phyloP scores from a whole-genome alignment of 2,797 vertebrate genomes.

The Clamator glandarius region DNA sequence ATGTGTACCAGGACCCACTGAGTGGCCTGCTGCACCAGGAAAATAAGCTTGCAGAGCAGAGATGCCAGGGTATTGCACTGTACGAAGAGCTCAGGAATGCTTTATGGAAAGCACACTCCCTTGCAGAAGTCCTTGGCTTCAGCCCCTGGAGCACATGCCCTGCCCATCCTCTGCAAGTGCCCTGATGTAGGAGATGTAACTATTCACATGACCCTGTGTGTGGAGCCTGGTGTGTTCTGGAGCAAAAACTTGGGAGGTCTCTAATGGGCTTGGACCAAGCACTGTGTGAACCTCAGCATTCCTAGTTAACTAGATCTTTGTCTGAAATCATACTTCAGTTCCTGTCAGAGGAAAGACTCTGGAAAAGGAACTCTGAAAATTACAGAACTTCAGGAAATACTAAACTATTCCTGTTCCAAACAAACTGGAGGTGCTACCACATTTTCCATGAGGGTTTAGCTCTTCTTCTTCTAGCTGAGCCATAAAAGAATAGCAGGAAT shows the following conservation, averaged over 20 bases:
- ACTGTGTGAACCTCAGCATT: background rate
- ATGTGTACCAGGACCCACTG: background rate
- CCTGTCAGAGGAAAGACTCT: background rate
- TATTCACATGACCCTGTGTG: background rate
- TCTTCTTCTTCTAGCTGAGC: background rate
- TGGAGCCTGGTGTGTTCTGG: background rate
- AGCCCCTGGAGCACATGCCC: background rate
- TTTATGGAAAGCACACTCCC: background rate
- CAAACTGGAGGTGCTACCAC: background rate
- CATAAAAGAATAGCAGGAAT: background rate
- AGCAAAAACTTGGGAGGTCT: constrained; percentile 65
- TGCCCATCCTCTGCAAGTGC: background rate
- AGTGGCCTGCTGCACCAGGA: background rate
- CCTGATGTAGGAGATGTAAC: background rate
- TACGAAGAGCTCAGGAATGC: background rate
- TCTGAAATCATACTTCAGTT: background rate
- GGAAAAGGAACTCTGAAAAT: background rate
- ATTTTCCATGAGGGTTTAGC: background rate
- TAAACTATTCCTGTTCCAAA: background rate
- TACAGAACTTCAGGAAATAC: background rate
- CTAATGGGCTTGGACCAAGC: constrained; percentile 25
- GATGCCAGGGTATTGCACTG: background rate
- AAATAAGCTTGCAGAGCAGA: background rate
- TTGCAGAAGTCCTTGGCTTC: constrained; percentile 18
- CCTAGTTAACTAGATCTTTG: background rate